These are phyloP conservation scores for Lysandra coridon DNA, from an alignment of 2,888 invertebrate genomes.

Conservation along the genomic window DNA sequence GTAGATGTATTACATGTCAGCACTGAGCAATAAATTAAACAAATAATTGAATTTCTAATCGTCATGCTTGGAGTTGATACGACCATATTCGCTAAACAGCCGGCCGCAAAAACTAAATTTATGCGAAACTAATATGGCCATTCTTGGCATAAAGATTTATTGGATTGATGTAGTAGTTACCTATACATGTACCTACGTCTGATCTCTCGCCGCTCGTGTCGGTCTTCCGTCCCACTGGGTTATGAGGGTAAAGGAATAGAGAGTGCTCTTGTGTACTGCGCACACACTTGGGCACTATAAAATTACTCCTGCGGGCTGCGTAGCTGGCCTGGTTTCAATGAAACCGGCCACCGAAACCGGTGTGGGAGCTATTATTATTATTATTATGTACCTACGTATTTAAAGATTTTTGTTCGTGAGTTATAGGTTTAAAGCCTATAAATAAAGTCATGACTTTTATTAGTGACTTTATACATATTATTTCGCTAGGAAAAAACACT, in stretches of 20 bases:
- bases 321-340: too few relatives aligned
- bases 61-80: not conserved
- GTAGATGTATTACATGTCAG: not conserved
- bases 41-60: not conserved
- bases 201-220: too few relatives aligned
- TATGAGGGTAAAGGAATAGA: too few relatives aligned
- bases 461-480: too few relatives aligned
- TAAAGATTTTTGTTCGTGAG: not conserved
- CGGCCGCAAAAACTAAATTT: not conserved
- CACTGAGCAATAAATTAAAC: constrained; percentile 7
- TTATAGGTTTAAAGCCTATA: not conserved
- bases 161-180: not conserved
- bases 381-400: not conserved
- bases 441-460: not conserved
- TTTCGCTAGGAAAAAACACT: too few relatives aligned
- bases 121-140: not conserved
- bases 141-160: not conserved
- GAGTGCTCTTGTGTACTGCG: too few relatives aligned
- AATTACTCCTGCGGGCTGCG: too few relatives aligned
- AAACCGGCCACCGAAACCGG: too few relatives aligned
- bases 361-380: too few relatives aligned
- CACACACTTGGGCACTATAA: too few relatives aligned
- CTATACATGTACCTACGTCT: too few relatives aligned
- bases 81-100: not conserved
- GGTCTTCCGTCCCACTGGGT: too few relatives aligned